Evolutionary conservation across 1,140 invertebrate species (phyloP).

Genomic region (Trigoniulus corallinus): DNA sequence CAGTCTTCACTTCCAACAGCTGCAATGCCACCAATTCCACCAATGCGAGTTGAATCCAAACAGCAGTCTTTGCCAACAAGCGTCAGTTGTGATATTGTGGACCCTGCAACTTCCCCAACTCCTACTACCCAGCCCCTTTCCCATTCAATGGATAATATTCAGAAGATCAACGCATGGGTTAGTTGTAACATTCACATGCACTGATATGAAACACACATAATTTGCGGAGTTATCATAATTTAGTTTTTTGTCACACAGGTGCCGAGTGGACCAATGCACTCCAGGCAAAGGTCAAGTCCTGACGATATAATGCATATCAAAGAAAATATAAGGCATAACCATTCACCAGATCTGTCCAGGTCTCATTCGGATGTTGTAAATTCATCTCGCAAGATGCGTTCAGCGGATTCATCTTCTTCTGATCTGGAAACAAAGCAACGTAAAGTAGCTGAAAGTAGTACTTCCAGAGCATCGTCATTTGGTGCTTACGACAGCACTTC

Average conservation of each 20-base stretch:
- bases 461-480: constrained; percentile 6
- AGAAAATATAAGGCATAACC: constrained; percentile 4
- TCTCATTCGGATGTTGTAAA: constrained; percentile 8
- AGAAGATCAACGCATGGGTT: background rate
- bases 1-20: constrained; percentile 7
- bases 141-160: constrained; percentile 13
- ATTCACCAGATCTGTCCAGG: constrained; percentile 2
- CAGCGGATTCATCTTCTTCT: constrained; percentile 2
- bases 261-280: constrained; percentile 10
- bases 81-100: background rate
- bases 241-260: background rate
- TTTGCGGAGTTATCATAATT: background rate
- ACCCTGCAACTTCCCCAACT: constrained; percentile 12
- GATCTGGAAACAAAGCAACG: background rate
- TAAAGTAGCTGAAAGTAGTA: background rate
- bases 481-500: constrained; percentile 4
- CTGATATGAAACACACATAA: background rate
- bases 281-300: constrained; percentile 16
- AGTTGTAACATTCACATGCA: background rate
- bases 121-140: constrained; percentile 20
- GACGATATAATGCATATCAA: constrained; percentile 12
- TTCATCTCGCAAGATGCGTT: background rate
- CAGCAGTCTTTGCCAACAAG: background rate
- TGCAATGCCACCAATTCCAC: constrained; percentile 6
- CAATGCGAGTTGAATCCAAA: background rate